These are phyloP conservation scores for Rhyacophila evoluta DNA, from an alignment of 2,888 invertebrate genomes.

Conservation along the genomic window DNA sequence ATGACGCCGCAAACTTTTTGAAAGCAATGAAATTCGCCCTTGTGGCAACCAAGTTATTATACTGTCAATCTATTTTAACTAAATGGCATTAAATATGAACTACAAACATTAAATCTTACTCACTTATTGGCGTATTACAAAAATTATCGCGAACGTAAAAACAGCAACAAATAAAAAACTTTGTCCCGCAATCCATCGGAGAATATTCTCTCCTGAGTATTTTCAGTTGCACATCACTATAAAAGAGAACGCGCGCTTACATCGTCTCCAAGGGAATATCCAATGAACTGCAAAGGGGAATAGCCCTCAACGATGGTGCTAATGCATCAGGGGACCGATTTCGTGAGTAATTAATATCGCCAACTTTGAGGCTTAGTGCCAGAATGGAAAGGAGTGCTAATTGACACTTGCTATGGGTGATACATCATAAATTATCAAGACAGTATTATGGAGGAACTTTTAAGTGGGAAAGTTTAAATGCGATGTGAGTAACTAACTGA, in stretches of 20 bases:
- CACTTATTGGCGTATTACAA: no score
- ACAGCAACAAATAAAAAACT: no score
- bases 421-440: not conserved
- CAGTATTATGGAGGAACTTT: not conserved
- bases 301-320: not conserved
- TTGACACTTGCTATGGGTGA: not conserved
- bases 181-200: no score
- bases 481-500: not conserved
- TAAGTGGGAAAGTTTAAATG: not conserved
- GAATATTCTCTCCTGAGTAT: no score
- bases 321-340: constrained; percentile 1
- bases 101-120: no score
- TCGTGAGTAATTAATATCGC: constrained; percentile 17
- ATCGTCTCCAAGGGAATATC: constrained; percentile 19
- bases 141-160: no score
- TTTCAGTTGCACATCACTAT: no score
- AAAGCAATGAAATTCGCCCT: no score
- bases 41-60: no score
- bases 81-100: no score
- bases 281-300: constrained; percentile 14
- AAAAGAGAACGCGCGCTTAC: constrained; percentile 37
- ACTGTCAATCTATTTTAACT: no score
- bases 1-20: no score
- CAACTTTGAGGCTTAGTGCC: not conserved
- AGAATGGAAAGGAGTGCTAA: constrained; percentile 4